phyloP scores from a whole-genome alignment of 2,888 invertebrate genomes.

The Brachynemurus nebulosus region DNA sequence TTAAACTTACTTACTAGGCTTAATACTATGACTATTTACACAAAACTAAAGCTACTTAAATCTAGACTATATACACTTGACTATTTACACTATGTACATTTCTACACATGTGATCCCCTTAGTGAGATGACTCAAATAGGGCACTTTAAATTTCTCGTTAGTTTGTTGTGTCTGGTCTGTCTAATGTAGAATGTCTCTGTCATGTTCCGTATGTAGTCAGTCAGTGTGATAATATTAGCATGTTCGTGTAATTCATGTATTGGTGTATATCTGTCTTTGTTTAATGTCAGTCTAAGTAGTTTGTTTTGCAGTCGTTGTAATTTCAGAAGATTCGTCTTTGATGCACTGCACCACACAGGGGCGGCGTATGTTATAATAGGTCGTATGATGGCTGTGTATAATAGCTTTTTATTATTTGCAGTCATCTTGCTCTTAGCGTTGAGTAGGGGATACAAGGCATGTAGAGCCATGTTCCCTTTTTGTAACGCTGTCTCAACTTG shows the following conservation, averaged over 20 bases:
- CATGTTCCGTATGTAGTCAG: constrained; percentile 10
- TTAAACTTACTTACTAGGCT: too few species aligned
- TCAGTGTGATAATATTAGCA: constrained; percentile 9
- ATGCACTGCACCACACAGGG: constrained; percentile 17
- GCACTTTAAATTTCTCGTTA: constrained; percentile 9
- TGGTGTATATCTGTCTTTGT: constrained; percentile 11
- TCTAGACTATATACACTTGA: too few species aligned
- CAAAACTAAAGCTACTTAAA: too few species aligned
- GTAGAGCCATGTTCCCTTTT: too few species aligned
- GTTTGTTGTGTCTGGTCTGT: constrained; percentile 8
- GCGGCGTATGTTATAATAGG: too few species aligned
- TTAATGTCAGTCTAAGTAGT: constrained; percentile 14
- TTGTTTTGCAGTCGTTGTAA: constrained; percentile 18
- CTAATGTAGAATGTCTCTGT: too few species aligned
- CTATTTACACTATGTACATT: too few species aligned
- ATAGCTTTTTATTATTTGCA: constrained; percentile 18
- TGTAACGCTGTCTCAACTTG: not conserved
- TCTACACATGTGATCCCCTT: constrained; percentile 7
- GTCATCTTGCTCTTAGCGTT: too few species aligned
- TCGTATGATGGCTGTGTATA: constrained; percentile 20
- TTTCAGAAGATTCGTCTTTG: constrained; percentile 9
- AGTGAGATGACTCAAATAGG: too few species aligned
- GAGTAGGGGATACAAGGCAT: too few species aligned
- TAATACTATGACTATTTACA: too few species aligned
- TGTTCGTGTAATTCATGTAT: constrained; percentile 13